Evolutionary conservation across 2,888 invertebrate genomes (phyloP).

Genomic region (Drosophila seclusa): DNA sequence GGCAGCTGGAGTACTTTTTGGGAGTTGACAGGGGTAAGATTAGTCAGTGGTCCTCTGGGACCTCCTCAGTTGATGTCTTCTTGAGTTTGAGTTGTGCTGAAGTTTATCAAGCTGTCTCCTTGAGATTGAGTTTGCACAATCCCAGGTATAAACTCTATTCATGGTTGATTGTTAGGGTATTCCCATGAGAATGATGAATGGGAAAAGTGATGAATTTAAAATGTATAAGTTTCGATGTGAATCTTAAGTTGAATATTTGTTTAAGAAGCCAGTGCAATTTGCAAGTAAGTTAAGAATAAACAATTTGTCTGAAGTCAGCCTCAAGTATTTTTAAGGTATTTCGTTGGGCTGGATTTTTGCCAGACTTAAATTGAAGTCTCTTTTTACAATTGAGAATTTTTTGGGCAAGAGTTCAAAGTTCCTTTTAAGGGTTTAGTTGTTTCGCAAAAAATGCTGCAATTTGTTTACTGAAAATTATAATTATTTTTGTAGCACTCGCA

Average conservation of each 20-base stretch:
- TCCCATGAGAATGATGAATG: neutral
- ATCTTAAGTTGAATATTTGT: neutral
- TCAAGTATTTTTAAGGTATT: neutral
- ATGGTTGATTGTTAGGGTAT: neutral
- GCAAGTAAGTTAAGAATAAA: neutral
- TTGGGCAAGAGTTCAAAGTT: neutral
- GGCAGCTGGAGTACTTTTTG: neutral
- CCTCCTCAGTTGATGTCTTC: neutral
- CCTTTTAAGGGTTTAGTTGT: neutral
- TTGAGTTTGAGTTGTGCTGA: neutral
- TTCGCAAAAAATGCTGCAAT: neutral
- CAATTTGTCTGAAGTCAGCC: neutral
- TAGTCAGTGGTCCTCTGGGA: neutral
- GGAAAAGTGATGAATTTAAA: neutral
- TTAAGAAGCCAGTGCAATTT: neutral
- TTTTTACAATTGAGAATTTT: neutral
- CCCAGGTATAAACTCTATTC: neutral
- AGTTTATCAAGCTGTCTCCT: neutral
- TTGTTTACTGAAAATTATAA: neutral
- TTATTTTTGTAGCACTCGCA: constrained; percentile 68
- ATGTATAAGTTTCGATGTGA: neutral
- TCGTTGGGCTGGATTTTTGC: neutral
- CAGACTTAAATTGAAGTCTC: neutral
- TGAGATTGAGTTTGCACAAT: neutral
- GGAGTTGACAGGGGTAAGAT: neutral